These are phyloP conservation scores for Zhuqinia jingwanae DNA, from an alignment of 2,888 invertebrate species.

Conservation along the genomic window DNA sequence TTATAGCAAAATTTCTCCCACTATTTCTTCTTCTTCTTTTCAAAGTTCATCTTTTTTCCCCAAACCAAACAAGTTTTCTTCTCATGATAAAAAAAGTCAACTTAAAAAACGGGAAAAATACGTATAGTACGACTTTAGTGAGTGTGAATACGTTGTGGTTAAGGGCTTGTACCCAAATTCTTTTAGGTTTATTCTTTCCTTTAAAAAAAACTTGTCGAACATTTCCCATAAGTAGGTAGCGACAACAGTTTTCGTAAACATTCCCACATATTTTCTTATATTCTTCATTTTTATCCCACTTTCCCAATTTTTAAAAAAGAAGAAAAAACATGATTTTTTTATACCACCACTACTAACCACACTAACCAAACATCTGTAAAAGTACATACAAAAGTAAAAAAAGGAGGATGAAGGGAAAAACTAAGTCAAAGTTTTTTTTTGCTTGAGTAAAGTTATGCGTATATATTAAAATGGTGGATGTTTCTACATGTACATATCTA, in stretches of 20 bases:
- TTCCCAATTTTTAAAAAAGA: slow-evolving; percentile 10
- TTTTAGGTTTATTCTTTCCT: background rate
- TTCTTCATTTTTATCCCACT: slow-evolving; percentile 4
- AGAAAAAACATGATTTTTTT: slow-evolving; percentile 26
- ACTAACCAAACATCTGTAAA: slow-evolving; percentile 45
- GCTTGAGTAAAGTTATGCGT: background rate
- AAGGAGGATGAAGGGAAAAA: slow-evolving; percentile 7
- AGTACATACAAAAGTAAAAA: slow-evolving; percentile 43
- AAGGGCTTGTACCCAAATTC: background rate
- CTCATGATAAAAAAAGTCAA: slow-evolving; percentile 20
- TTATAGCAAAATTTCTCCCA: background rate
- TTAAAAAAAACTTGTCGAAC: slow-evolving; percentile 62
- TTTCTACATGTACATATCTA: background rate
- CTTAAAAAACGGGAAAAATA: background rate
- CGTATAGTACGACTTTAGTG: background rate
- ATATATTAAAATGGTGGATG: background rate
- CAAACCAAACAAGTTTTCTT: slow-evolving; percentile 4
- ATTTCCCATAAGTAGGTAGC: slow-evolving; percentile 49
- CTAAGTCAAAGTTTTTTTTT: slow-evolving; percentile 38
- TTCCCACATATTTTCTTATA: slow-evolving; percentile 37
- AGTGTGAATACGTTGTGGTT: background rate
- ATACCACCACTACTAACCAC: background rate
- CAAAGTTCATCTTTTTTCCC: slow-evolving; percentile 7
- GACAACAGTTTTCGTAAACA: slow-evolving; percentile 14
- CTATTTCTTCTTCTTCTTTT: background rate